Evolutionary conservation across 2,113 vertebrate genomes (phyloP), one percentile per base, ranked within the genome.

Genomic region (Diadophis punctatus): DNA sequence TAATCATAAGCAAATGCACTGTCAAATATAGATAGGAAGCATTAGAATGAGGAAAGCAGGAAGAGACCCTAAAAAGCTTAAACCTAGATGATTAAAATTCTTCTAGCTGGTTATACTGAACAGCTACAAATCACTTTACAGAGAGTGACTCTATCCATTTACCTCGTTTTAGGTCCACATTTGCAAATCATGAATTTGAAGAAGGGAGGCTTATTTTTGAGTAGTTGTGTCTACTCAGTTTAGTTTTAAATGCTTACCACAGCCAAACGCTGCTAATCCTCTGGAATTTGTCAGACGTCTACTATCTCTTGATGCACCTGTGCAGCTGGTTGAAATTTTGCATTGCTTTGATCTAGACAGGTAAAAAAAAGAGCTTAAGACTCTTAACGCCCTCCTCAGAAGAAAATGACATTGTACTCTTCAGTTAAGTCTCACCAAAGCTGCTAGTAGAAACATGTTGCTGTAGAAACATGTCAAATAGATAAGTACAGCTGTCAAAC

Each of bases 401-500:
- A 85, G 91, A 91, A 91, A 92, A 87, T 90, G 49, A 87, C 10
- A 55, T 48, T 90, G 46, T 2, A 53, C 48, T 25, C n/a, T 93
- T 27, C 23, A 89, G 8, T 23, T 49, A 93, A 68, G 12, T 1
- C 60, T 30, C 86, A 11, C 18, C 39, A 48, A 87, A 74, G 8
- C 27, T 43, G 16, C 51, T 85, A 51, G 25, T 27, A 22, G 86
- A 22, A 63, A 94, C 74, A 25, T 4, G 43, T 63, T 93, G 18
- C 34, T 92, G 43, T 91, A 56, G 84, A 95, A 56, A 91, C 25
- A 52, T 92, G 86, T 92, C 89, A 90, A 51, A 48, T 39, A 89
- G 10, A 56, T 25, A 63, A 46, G 39, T 8, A 49, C 9, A 89
- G 30, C n/a, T 48, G 43, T 18, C 87, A 87, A 90, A 52, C 55